Evolutionary conservation across 2,888 invertebrate genomes (phyloP).

Genomic region (Apamea anceps): DNA sequence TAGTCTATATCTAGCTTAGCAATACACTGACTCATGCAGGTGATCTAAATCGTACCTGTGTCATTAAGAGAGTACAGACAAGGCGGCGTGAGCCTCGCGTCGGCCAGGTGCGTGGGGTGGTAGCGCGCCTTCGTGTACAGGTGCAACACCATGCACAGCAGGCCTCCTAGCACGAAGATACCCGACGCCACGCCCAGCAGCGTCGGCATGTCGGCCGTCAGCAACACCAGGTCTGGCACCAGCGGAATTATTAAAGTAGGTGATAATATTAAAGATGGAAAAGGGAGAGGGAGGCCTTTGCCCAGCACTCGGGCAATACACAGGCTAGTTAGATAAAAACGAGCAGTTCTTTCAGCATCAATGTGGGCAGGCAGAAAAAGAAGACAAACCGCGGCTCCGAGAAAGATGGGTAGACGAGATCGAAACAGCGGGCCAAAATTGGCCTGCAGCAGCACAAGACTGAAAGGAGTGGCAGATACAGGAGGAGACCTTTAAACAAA

Average conservation of each 20-base stretch:
- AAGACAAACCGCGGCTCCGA: neutral
- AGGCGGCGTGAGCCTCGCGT: conserved; percentile 95
- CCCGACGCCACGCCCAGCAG: conserved; percentile 96
- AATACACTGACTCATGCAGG: neutral
- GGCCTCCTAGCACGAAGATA: conserved; percentile 95
- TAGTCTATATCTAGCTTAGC: neutral
- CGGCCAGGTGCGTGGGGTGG: conserved; percentile 94
- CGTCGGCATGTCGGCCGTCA: conserved; percentile 96
- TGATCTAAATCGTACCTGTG: conserved; percentile 91
- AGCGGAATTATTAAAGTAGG: neutral
- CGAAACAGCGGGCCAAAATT: neutral
- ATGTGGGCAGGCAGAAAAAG: neutral
- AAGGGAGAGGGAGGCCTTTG: neutral
- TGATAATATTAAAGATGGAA: neutral
- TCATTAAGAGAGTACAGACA: conserved; percentile 95
- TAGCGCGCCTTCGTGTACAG: conserved; percentile 93
- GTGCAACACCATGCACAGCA: conserved; percentile 97
- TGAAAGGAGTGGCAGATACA: neutral
- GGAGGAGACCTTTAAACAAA: neutral
- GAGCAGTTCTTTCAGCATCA: neutral
- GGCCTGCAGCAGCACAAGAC: neutral
- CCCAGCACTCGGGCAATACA: no score
- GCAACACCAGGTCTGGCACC: conserved; percentile 92
- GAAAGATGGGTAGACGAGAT: neutral
- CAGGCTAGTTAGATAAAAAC: neutral